phyloP scores from a whole-genome alignment of 2,797 vertebrate species.

The Adelosebastes latens region DNA sequence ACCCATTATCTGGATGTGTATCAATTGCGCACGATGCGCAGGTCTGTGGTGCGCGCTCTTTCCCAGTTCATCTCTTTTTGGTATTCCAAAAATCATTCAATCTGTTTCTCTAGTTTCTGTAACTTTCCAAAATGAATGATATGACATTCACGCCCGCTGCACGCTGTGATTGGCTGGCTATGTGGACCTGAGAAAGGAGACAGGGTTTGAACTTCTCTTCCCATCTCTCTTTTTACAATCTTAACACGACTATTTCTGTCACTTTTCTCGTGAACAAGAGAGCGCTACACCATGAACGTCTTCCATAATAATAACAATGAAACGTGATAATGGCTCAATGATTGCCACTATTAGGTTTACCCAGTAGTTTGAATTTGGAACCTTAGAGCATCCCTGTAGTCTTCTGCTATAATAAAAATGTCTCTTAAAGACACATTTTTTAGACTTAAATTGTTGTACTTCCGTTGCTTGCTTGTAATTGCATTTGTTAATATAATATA shows the following conservation, averaged over 20 bases:
- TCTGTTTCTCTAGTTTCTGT: too few relatives aligned
- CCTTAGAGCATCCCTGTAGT: not conserved
- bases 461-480: not conserved
- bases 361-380: not conserved
- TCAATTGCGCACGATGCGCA: too few relatives aligned
- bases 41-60: too few relatives aligned
- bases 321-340: too few relatives aligned
- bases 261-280: not conserved
- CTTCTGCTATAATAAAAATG: not conserved
- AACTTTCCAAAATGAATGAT: too few relatives aligned
- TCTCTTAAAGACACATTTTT: not conserved
- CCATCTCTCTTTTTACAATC: not conserved
- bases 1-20: too few relatives aligned
- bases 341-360: not conserved
- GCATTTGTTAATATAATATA: not conserved
- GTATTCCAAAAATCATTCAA: too few relatives aligned
- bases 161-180: not conserved
- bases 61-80: too few relatives aligned
- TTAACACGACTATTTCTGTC: not conserved
- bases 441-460: not conserved
- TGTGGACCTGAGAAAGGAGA: not conserved
- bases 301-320: not conserved
- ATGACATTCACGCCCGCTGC: not conserved
- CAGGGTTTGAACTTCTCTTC: not conserved
- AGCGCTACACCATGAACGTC: not conserved